These are phyloP conservation scores for Microplitis deprimator DNA, from an alignment of 2,888 invertebrate genomes.

Conservation along the genomic window DNA sequence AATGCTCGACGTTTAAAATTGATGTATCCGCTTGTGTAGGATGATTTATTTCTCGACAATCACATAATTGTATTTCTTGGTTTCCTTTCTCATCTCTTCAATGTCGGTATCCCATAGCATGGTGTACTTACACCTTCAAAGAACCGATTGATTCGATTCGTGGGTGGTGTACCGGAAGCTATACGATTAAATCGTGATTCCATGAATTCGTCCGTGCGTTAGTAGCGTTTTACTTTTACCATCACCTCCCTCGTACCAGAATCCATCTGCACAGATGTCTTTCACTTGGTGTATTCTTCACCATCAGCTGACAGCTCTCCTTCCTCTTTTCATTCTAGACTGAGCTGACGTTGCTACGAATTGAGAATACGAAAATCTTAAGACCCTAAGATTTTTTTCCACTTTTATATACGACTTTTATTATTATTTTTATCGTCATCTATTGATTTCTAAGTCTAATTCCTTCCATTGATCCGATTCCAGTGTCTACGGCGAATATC, in stretches of 20 bases:
- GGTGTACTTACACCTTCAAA: constrained; percentile 14
- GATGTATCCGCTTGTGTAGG: not conserved
- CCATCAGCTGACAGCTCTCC: constrained; percentile 21
- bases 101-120: constrained; percentile 3
- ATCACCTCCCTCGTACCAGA: constrained; percentile 9
- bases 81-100: constrained; percentile 8
- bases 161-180: constrained; percentile 52
- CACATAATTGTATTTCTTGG: constrained; percentile 29
- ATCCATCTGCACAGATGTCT: constrained; percentile 41
- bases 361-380: constrained; percentile 47
- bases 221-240: constrained; percentile 29
- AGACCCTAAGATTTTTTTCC: not conserved
- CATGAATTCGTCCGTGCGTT: constrained; percentile 51
- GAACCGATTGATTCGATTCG: constrained; percentile 50
- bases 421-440: constrained; percentile 24
- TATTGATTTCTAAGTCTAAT: constrained; percentile 26
- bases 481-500: not conserved
- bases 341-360: constrained; percentile 42
- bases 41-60: constrained; percentile 23
- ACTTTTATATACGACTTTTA: not conserved
- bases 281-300: constrained; percentile 33
- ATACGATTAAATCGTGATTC: constrained; percentile 55
- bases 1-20: not conserved
- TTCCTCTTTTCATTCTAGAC: not conserved
- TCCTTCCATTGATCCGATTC: constrained; percentile 24